Percentiles rank a stretch among this genome's conserved stretches.
phyloP scores from a whole-genome alignment of 2,113 vertebrate species.

The Oncorhynchus tshawytscha region DNA sequence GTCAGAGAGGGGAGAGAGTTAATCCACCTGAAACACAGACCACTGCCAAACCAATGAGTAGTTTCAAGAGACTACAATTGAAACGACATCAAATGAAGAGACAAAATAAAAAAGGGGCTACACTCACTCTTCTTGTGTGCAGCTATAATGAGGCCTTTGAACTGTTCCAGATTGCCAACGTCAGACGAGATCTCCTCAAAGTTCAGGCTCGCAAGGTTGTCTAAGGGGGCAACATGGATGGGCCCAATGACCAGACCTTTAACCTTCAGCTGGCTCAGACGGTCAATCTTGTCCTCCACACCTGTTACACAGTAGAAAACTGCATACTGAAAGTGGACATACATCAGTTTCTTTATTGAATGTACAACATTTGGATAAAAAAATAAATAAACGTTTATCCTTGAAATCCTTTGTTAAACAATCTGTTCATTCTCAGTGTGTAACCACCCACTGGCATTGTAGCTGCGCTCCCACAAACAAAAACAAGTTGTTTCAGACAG shows the following conservation, averaged over 20 bases:
- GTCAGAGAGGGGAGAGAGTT: not conserved
- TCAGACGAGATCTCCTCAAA: conserved; percentile 62
- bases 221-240: conserved; percentile 68
- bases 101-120: not conserved
- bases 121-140: conserved; percentile 81
- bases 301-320: conserved; percentile 53
- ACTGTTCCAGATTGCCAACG: conserved; percentile 68
- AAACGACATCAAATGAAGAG: not conserved
- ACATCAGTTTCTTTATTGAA: not conserved
- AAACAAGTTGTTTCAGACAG: not conserved
- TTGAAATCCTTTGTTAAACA: too few species aligned
- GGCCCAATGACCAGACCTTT: conserved; percentile 82
- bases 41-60: not conserved
- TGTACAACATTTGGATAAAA: too few species aligned
- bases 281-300: conserved; percentile 66
- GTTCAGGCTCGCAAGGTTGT: conserved; percentile 58
- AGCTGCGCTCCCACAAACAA: not conserved
- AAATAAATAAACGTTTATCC: not conserved
- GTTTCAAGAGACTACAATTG: not conserved
- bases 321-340: not conserved
- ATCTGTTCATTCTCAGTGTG: too few species aligned
- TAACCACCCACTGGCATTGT: too few species aligned
- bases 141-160: conserved; percentile 62
- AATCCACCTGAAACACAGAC: not conserved
- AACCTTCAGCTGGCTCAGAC: conserved; percentile 76